phyloP scores from a whole-genome alignment of 2,113 vertebrate genomes.

The Dascyllus trimaculatus region DNA sequence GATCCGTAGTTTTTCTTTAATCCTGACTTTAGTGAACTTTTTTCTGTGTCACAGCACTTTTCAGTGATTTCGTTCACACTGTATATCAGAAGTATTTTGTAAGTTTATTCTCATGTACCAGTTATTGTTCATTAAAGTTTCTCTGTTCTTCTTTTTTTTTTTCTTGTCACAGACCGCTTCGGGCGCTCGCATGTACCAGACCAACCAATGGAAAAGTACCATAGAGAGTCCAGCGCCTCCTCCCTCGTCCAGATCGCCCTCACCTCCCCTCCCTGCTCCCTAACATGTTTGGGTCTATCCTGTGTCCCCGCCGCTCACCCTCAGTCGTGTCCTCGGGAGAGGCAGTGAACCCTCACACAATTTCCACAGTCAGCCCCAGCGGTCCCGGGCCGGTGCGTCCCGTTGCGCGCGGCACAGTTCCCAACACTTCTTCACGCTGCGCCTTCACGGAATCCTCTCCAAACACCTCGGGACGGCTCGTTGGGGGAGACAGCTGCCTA shows the following conservation, averaged over 20 bases:
- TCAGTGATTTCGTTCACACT: background rate
- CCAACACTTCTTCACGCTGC: slow-evolving; percentile 9
- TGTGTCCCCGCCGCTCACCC: slow-evolving; percentile 18
- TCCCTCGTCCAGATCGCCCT: slow-evolving; percentile 1
- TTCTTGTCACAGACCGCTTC: background rate
- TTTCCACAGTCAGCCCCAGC: slow-evolving; percentile 5
- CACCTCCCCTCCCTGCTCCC: slow-evolving; percentile 2
- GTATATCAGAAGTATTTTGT: background rate
- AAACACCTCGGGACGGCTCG: background rate
- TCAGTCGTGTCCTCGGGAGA: slow-evolving; percentile 15
- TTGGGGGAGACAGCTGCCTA: slow-evolving; percentile 13
- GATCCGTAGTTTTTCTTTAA: background rate
- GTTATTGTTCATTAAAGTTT: background rate
- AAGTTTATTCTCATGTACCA: background rate
- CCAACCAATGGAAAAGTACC: slow-evolving; percentile 56
- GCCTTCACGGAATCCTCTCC: background rate
- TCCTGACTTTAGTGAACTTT: no score
- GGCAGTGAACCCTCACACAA: slow-evolving; percentile 4
- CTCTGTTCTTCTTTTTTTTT: background rate
- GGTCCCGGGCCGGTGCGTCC: slow-evolving; percentile 53
- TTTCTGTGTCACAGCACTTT: no score
- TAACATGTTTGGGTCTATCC: slow-evolving; percentile 34
- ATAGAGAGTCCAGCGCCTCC: slow-evolving; percentile 3
- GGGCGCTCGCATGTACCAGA: background rate
- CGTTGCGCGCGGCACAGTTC: slow-evolving; percentile 43